Evolutionary conservation across 2,888 invertebrate species (phyloP).

Genomic region (Herminia tarsipennalis): DNA sequence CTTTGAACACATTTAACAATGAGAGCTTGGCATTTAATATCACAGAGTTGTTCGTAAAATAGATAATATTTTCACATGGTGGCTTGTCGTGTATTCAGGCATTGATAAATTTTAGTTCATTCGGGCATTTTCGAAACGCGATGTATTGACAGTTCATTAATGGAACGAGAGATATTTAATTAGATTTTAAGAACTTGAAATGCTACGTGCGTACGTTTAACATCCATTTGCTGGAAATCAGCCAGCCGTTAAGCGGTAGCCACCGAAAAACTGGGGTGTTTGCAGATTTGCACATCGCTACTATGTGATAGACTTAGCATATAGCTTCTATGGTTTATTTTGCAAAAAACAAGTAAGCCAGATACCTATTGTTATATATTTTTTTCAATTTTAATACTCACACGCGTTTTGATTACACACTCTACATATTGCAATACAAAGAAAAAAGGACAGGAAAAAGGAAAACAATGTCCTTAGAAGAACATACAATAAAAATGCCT

Average conservation of each 20-base stretch:
- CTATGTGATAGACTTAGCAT: slow-evolving; percentile 8
- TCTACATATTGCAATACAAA: slow-evolving; percentile 6
- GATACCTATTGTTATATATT: not conserved
- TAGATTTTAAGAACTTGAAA: slow-evolving; percentile 23
- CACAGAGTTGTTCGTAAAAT: too few species aligned
- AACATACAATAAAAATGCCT: slow-evolving; percentile 42
- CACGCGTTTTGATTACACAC: slow-evolving; percentile 16
- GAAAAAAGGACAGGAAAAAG: slow-evolving; percentile 15
- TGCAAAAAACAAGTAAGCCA: too few species aligned
- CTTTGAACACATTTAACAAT: too few species aligned
- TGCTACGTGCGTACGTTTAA: slow-evolving; percentile 23
- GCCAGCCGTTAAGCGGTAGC: slow-evolving; percentile 10
- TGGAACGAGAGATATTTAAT: slow-evolving; percentile 29
- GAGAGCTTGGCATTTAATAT: too few species aligned
- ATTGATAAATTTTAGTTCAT: too few species aligned
- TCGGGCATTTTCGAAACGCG: slow-evolving; percentile 5
- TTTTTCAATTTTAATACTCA: slow-evolving; percentile 9
- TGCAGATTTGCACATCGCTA: slow-evolving; percentile 11
- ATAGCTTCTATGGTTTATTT: too few species aligned
- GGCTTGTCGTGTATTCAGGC: too few species aligned
- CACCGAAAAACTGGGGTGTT: slow-evolving; percentile 16
- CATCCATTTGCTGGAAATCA: slow-evolving; percentile 43
- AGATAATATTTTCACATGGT: too few species aligned
- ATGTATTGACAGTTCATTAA: slow-evolving; percentile 26
- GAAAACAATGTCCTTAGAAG: slow-evolving; percentile 26